Base-by-base conservation (phyloP, 2,797 vertebrate species). In the Avahi laniger region DNA sequence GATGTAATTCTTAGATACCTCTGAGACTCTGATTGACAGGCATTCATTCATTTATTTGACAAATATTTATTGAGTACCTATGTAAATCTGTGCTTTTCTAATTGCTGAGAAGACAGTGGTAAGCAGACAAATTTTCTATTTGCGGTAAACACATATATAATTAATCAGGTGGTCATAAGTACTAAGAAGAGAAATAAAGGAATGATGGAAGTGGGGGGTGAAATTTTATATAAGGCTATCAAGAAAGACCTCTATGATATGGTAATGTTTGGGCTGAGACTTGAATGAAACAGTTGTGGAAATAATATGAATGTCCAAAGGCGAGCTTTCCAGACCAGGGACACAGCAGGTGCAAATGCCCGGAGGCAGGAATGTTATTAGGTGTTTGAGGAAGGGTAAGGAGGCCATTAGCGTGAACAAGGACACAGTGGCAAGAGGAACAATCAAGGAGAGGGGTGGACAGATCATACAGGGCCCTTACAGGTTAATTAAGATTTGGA, bases 391-490 rank as follows among this genome's bases (percentile, higher is more conserved):
- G 28, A 84, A 70, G 41, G 41, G 0, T 38, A 24, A 72, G 50
- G 13, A 18, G 7, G 1, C 7, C 33, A 5, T 48, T 28, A 8
- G 46, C 83, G 41, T 17, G 28, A 57, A 17, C 3, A 6, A 26
- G 18, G 28, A 26, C 5, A 5, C 5, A 8, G 14, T 33, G 18
- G 11, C 5, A 43, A 69, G 30, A 41, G 8, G n/a, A 0, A 4
- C 13, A 30, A 7, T 9, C 28, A 69, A 35, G 1, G 3, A 11
- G 7, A 7, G 4, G 1, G 24, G 7, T 17, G 6, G 38, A 22
- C 0, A 52, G 41, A 11, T 35, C 43, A 2, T 7, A 0, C 3
- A 4, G 2, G 9, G 17, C 22, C 9, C 33, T 65, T 5, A 6
- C 2, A 22, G 52, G 38, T 1, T 35, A 33, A 33, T 4, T 33